Base-by-base conservation (phyloP, 2,888 invertebrate genomes). In the Drosophila mayaguana region DNA sequence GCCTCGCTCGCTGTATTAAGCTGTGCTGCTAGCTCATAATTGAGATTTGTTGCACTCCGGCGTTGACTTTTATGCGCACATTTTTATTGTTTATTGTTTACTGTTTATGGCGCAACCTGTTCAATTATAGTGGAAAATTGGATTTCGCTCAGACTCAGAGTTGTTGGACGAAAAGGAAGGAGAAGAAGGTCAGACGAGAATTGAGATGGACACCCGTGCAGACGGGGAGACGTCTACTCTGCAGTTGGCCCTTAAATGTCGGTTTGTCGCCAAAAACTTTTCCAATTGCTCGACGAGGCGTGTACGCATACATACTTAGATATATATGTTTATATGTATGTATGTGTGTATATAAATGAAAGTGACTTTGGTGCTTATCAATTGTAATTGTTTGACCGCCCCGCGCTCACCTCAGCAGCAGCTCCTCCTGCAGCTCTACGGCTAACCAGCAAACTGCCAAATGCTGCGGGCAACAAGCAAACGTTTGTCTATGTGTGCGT, bases 301-400 rank as follows among this genome's bases (percentile, higher is more conserved):
- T 60, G 63, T 72, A 72, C 65, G 71, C 54, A 53, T 74, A 34
- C 7, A 32, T 14, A 50, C 12, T 18, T 32, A 32, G 18, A 18
- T 18, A 48, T 48, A 32, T 28, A 1, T 45, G 14, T 45, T 2
- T 36, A 12, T 36, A 4, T 36, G 14, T 36, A 36, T 14, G 5
- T 18, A 18, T n/a, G 3, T 32, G 18, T 28, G 0, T 32, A 32
- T 18, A 67, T 80, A 78, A 86, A 83, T 84, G 82, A 82, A 84
- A 87, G 72, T 85, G 87, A 85, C 87, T 87, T 85, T 87, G 87
- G 79, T 84, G 86, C 86, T 88, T 86, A 85, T 85, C 86, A 86
- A 88, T 88, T 88, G 80, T 88, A 81, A 88, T 86, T 86, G 88
- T 71, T 75, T 75, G 80, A 42, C 62, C 70, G 68, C 48, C 36